These are phyloP conservation scores for Notarius lentiginosus DNA, from an alignment of 2,113 vertebrate genomes.

Conservation along the genomic window DNA sequence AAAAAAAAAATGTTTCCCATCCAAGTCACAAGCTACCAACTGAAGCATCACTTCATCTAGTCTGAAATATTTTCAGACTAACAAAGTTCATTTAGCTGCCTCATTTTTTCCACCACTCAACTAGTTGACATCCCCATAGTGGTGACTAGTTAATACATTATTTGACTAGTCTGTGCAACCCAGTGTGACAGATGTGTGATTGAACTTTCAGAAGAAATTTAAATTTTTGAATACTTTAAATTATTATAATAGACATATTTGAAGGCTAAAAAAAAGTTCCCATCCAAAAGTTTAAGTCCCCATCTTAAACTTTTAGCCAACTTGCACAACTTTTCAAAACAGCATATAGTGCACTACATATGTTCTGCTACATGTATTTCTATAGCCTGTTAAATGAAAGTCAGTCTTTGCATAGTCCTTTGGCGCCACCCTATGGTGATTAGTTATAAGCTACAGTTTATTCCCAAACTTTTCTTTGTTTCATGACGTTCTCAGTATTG, in stretches of 20 bases:
- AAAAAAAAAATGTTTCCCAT: not conserved
- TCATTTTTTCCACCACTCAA: not conserved
- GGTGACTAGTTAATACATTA: not conserved
- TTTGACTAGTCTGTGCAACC: not conserved
- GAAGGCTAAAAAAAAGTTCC: not conserved
- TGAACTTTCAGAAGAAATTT: not conserved
- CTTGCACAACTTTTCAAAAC: no score
- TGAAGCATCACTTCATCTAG: not conserved
- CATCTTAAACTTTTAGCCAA: not conserved
- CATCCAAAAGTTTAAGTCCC: not conserved
- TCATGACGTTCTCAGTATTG: no score
- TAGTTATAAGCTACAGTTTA: no score
- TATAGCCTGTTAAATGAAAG: no score
- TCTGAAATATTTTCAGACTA: not conserved
- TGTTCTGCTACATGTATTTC: no score
- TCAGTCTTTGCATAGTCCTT: no score
- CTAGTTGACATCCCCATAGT: not conserved
- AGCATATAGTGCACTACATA: no score
- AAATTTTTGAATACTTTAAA: not conserved
- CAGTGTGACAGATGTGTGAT: not conserved
- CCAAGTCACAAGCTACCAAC: not conserved
- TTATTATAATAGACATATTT: not conserved
- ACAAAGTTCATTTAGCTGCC: not conserved
- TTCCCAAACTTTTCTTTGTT: no score
- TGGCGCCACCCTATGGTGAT: no score